Base-by-base conservation (phyloP, 1,140 invertebrate genomes). In the Rhynchophorus ferrugineus region DNA sequence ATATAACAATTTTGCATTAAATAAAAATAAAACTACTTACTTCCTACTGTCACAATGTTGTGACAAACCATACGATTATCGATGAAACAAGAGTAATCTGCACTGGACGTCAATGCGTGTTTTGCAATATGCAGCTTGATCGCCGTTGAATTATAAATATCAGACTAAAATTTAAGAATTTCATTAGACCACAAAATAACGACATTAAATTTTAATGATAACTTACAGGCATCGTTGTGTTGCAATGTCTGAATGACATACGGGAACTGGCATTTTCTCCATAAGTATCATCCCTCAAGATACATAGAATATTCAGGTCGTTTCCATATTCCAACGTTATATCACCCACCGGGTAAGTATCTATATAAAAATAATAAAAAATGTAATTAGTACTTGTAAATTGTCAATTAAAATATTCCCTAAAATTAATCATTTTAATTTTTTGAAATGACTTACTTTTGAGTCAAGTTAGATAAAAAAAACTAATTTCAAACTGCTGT, bases 291-390 rank as follows among this genome's bases (percentile, higher is more conserved):
- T 46, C 36, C 14, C 42, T 29, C 35, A 56, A 22, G 8, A 51
- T 38, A 41, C 56, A 57, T 14, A 17, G 22, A n/a, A 57, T 52
- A 16, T 48, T 24, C 29, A 57, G 34, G 24, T 44, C 21, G 8
- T 43, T 14, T 14, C 56, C 56, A 18, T 33, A 44, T 33, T 44
- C 19, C 16, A 57, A 39, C 8, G 34, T 53, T 13, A 59, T 59
- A 44, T 59, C 57, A 14, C 57, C 57, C 18, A 7, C 3, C 2
- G 57, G 57, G 36, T 46, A 38, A 1, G 57, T 59, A 45, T 52
- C 57, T n/a, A n/a, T 59, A 18, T 9, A 44, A 54, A 51, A 39
- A 18, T n/a, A 29, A 41, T 14, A 16, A 52, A 35, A n/a, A 34
- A 33, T 3, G 19, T 3, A 16, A 18, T n/a, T 14, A 43, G 9